phyloP scores from a whole-genome alignment of 2,888 invertebrate genomes.

The Ganaspis brasiliensis region DNA sequence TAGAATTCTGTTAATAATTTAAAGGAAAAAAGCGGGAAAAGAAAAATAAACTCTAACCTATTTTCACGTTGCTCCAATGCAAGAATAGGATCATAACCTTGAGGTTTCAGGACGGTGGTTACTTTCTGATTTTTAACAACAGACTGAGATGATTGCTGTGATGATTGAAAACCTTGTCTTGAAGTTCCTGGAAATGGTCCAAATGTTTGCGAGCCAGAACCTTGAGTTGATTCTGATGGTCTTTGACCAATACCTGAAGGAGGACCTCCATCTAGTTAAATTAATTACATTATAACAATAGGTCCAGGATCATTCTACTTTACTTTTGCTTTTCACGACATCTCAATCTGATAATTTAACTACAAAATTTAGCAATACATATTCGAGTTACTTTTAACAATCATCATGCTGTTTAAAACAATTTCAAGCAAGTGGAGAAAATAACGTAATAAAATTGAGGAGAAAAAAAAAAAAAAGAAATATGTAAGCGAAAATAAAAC shows the following conservation, averaged over 20 bases:
- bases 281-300: slow-evolving; percentile 63
- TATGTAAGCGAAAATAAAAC: too few species aligned
- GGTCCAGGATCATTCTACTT: slow-evolving; percentile 71
- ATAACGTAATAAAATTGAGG: too few species aligned
- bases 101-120: slow-evolving; percentile 95
- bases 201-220: slow-evolving; percentile 71
- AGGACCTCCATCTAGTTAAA: slow-evolving; percentile 75
- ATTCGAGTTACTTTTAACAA: background rate
- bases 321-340: slow-evolving; percentile 67
- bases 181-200: slow-evolving; percentile 70
- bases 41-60: too few species aligned
- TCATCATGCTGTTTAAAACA: too few species aligned
- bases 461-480: too few species aligned
- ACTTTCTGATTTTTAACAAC: slow-evolving; percentile 88
- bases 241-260: slow-evolving; percentile 75
- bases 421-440: too few species aligned
- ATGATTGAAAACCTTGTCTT: slow-evolving; percentile 71
- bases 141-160: slow-evolving; percentile 82
- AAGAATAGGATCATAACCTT: slow-evolving; percentile 95
- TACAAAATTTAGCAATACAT: background rate
- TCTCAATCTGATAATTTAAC: slow-evolving; percentile 8
- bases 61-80: slow-evolving; percentile 97
- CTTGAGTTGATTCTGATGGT: slow-evolving; percentile 74
- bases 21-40: too few species aligned
- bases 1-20: too few species aligned